A percentile compares a stretch with the other conserved stretches of the same genome.
These are phyloP conservation scores for Poecilia latipinna DNA, from an alignment of 2,113 vertebrate species.

Conservation along the genomic window DNA sequence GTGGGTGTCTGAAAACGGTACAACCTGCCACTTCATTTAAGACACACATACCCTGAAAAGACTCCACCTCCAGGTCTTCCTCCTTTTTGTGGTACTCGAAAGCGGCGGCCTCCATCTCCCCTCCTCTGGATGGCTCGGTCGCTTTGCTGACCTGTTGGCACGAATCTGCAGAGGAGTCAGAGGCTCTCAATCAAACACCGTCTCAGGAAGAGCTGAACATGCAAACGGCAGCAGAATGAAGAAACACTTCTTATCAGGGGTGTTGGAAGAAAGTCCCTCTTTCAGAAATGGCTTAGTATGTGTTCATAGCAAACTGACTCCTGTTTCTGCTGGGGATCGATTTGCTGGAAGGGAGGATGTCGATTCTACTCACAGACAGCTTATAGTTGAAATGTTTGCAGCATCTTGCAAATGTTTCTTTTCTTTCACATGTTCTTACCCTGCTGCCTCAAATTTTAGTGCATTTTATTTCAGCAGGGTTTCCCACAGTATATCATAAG, in stretches of 20 bases:
- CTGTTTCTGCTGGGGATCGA: background rate
- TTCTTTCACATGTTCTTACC: constrained; percentile 1
- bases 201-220: background rate
- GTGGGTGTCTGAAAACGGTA: background rate
- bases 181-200: background rate
- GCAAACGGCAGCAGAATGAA: constrained; percentile 17
- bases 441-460: no score
- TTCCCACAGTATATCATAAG: no score
- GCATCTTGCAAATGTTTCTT: background rate
- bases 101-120: constrained; percentile 56
- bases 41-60: constrained; percentile 56
- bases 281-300: constrained; percentile 11
- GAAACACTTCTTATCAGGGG: background rate
- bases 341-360: background rate
- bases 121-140: constrained; percentile 2
- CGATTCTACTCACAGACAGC: constrained; percentile 1
- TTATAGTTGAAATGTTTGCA: constrained; percentile 2
- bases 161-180: constrained; percentile 20
- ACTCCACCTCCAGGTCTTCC: constrained; percentile 17
- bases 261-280: constrained; percentile 10
- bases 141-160: constrained; percentile 4
- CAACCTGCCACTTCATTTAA: background rate
- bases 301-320: constrained; percentile 3
- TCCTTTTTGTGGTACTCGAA: constrained; percentile 50
- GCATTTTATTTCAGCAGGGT: no score